These are phyloP conservation scores for Cheirogaleus medius DNA, from an alignment of 2,113 vertebrate genomes.

Conservation along the genomic window DNA sequence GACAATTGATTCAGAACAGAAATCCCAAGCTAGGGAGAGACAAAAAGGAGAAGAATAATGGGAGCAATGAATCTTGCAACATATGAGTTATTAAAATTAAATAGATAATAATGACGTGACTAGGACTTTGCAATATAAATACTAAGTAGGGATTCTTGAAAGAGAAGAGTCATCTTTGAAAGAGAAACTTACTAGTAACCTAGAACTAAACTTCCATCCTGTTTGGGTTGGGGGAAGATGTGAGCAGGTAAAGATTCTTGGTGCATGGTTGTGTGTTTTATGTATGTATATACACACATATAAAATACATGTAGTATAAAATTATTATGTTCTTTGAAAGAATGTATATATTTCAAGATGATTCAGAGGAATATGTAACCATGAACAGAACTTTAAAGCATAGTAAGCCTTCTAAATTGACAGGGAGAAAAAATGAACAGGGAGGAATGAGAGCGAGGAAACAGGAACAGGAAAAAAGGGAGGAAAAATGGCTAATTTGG, in stretches of 20 bases:
- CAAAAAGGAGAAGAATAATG: conserved; percentile 45
- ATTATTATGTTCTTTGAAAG: conserved; percentile 11
- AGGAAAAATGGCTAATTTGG: neutral
- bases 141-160: conserved; percentile 62
- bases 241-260: neutral
- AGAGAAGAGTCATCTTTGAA: conserved; percentile 48
- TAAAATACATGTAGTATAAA: neutral
- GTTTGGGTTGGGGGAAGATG: neutral
- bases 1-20: conserved; percentile 62
- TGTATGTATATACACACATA: neutral
- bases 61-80: conserved; percentile 42
- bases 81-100: conserved; percentile 66
- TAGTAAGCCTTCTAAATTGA: neutral
- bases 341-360: neutral
- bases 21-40: conserved; percentile 61
- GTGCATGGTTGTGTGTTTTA: neutral
- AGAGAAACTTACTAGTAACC: conserved; percentile 32
- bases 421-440: neutral
- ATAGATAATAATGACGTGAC: conserved; percentile 41
- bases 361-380: neutral
- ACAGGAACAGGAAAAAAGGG: neutral
- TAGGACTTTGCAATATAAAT: conserved; percentile 58
- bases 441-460: neutral
- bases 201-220: conserved; percentile 15
- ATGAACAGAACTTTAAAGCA: neutral